A percentile compares a stretch with the other conserved stretches of the same genome.
phyloP scores from a whole-genome alignment of 1,140 invertebrate genomes.

The Drosophila trapezifrons region DNA sequence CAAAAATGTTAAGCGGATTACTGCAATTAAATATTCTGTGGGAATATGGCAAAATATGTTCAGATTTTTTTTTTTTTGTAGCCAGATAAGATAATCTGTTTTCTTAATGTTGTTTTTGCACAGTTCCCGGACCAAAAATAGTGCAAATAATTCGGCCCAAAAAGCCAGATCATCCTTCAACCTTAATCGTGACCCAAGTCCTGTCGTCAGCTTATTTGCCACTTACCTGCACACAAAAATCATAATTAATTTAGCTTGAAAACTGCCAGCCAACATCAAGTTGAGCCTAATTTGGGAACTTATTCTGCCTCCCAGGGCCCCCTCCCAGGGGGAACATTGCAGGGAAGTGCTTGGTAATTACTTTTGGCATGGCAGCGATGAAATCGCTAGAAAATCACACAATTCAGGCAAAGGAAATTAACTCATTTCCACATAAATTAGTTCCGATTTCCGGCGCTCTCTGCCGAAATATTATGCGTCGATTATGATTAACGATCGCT shows the following conservation, averaged over 20 bases:
- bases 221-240: slow-evolving; percentile 53
- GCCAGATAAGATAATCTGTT: slow-evolving; percentile 28
- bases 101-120: slow-evolving; percentile 5
- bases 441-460: slow-evolving; percentile 66
- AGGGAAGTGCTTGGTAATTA: slow-evolving; percentile 74
- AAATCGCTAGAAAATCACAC: slow-evolving; percentile 80
- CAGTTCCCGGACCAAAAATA: not conserved
- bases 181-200: slow-evolving; percentile 13
- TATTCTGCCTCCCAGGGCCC: not conserved
- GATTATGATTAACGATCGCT: slow-evolving; percentile 81
- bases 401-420: slow-evolving; percentile 80
- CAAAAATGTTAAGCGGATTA: slow-evolving; percentile 47
- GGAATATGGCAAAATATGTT: slow-evolving; percentile 11
- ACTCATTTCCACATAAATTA: slow-evolving; percentile 82
- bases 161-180: slow-evolving; percentile 8
- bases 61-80: not conserved
- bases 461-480: slow-evolving; percentile 76
- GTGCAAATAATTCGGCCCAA: not conserved
- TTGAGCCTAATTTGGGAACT: slow-evolving; percentile 44
- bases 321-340: slow-evolving; percentile 13
- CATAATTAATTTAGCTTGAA: slow-evolving; percentile 69
- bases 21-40: slow-evolving; percentile 31
- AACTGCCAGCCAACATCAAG: slow-evolving; percentile 43
- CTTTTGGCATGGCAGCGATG: slow-evolving; percentile 55
- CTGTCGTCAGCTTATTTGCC: slow-evolving; percentile 29